Base-by-base conservation (phyloP, 2,113 vertebrate genomes). In the Hipposideros armiger region DNA sequence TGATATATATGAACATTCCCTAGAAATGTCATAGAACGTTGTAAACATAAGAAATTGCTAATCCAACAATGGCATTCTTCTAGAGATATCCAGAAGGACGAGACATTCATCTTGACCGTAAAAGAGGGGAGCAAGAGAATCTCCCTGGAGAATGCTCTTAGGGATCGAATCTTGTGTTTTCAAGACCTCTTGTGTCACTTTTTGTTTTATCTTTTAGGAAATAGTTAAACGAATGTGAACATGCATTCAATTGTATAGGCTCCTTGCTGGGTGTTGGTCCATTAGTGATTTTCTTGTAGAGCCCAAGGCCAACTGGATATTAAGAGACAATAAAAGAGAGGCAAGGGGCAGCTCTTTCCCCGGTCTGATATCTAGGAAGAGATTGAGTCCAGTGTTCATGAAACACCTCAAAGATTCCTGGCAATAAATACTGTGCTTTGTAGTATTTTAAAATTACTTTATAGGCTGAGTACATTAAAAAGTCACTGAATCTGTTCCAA, bases 191-290 rank as follows among this genome's bases (percentile, higher is more conserved):
- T 52, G 0, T 72, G 22, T 32, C 36, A 14, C 17, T 45, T 87
- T 81, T 66, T 86, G 40, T 26, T 88, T 92, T 76, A 69, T 16
- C 10, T 76, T 91, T 74, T 45, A 89, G 56, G 8, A 73, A 62
- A 62, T 77, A 94, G 67, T 85, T 92, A 88, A 64, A 69, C 19
- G 91, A 94, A 80, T 36, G 6, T 87, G 87, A 89, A 54, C 32
- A 70, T 1, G 30, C 11, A 19, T 7, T 70, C 52, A 32, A 3
- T 13, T 74, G 26, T n/a, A 6, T 7, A 88, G 54, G 47, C 13
- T 72, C 60, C 47, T 86, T 78, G 4, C 22, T 66, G 58, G 8
- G 13, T 54, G 15, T 89, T 30, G 2, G 54, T 40, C 7, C 73
- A 11, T 32, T 70, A 50, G 30, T 84, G 64, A 87, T 81, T 66